Conservation (phyloP, 2,797 vertebrate species). For the Buphagus erythrorhynchus region DNA sequence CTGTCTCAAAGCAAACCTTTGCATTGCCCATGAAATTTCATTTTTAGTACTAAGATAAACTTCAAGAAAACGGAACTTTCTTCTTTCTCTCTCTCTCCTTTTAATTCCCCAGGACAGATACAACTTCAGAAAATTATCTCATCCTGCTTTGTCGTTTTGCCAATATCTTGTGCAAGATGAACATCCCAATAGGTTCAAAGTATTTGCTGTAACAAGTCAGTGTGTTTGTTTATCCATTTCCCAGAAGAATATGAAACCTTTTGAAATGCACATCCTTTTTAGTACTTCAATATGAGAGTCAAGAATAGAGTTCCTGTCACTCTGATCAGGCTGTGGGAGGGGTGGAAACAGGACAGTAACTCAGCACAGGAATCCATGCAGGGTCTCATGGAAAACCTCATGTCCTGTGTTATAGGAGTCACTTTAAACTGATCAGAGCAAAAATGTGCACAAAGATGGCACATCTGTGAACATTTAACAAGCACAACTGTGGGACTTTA, state of each 20-base stretch:
- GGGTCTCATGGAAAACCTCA: not conserved
- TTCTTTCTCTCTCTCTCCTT: not conserved
- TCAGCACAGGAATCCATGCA: not conserved
- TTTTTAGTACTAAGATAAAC: not conserved
- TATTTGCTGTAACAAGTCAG: conserved; percentile 1
- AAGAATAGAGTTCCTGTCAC: not conserved
- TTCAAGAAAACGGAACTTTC: not conserved
- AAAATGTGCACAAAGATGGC: not conserved
- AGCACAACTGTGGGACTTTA: not conserved
- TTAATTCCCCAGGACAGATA: not conserved
- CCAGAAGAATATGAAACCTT: conserved; percentile 11
- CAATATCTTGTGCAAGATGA: not conserved
- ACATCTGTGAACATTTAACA: not conserved
- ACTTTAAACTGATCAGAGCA: not conserved
- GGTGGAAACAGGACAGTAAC: not conserved
- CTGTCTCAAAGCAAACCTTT: not conserved
- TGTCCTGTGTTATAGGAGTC: not conserved
- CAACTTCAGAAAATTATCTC: not conserved
- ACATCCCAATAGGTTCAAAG: not conserved
- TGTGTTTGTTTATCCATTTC: not conserved
- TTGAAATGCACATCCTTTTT: not conserved
- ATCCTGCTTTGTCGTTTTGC: not conserved
- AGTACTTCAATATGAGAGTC: not conserved
- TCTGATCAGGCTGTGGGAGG: not conserved
- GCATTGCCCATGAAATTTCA: not conserved